Evolutionary conservation across 2,113 vertebrate genomes (phyloP), one percentile per base, ranked within the genome.

Genomic region (Myotis davidii): DNA sequence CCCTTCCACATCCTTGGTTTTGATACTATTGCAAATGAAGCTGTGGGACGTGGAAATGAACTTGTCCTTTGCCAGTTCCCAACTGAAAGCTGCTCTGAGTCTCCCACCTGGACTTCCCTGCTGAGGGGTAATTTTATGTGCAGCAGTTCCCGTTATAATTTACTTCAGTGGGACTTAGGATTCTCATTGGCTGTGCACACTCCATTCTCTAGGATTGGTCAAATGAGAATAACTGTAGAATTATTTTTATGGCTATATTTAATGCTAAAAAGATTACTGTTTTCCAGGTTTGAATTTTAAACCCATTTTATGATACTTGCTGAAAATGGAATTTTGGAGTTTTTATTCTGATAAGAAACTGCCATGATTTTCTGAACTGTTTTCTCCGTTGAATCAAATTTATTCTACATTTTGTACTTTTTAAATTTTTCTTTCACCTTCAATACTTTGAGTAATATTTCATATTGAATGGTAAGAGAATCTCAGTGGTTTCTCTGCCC

Each of bases 11-110:
- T 5, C 23, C 34, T 45, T 72, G 12, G 3, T 97, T 84, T 48
- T 97, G 92, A 74, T 89, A 56, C 92, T 85, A 0, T 67, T 97
- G 29, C 83, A 94, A 4, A 82, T 13, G 3, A 89, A 96, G 95
- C 96, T 97, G 16, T 82, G 76, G 94, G 92, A 97, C 2, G 10
- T 95, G 0, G 97, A 97, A 29, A 94, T 96, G 8, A 97, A 95
- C 2, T 5, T 97, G 87, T 59, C 94, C 72, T 72, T 76, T 20
- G 4, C 27, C 20, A 18, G 20, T 21, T 74, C 18, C 48, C 77
- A 72, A 18, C 87, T 94, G 95, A 97, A n/a, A 72, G 27, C 23
- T 4, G 1, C 12, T 76, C 78, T 9, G 1, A 5, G 70, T 11
- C n/a, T 5, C 18, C 11, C 4, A 0, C 39, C 39, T 39, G 39